Percentiles rank a stretch among this genome's conserved stretches.
These are phyloP conservation scores for Zapus hudsonius DNA, from an alignment of 2,113 vertebrate species.

Conservation along the genomic window DNA sequence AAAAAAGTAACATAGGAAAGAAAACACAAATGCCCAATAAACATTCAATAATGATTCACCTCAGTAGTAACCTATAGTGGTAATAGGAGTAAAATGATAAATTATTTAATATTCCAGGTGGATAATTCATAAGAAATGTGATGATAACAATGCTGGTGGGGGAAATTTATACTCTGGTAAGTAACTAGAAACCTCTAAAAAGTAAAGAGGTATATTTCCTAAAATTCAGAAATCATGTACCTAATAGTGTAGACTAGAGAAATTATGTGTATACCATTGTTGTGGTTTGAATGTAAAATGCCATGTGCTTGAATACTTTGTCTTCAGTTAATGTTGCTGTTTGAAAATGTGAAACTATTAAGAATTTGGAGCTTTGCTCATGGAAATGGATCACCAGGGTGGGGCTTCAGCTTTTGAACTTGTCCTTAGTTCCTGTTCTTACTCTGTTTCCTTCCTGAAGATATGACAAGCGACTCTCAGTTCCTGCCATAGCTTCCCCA, in stretches of 20 bases:
- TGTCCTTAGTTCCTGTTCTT: no score
- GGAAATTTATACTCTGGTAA: not conserved
- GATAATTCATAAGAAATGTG: not conserved
- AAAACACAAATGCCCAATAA: not conserved
- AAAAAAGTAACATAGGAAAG: not conserved
- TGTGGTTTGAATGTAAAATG: no score
- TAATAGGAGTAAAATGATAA: not conserved
- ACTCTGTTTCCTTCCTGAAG: no score
- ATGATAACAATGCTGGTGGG: not conserved
- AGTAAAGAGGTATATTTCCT: not conserved
- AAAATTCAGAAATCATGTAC: not conserved
- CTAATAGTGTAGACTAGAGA: not conserved
- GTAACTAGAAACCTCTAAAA: not conserved
- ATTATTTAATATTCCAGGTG: not conserved
- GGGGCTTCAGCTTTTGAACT: no score
- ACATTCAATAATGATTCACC: not conserved
- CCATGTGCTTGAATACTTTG: no score
- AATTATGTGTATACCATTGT: not conserved
- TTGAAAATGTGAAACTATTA: no score
- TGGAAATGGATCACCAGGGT: no score
- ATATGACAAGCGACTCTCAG: no score
- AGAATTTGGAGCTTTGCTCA: no score
- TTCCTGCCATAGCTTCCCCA: no score
- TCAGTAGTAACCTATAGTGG: not conserved
- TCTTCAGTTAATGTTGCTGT: no score